Base-by-base conservation (phyloP, 1,140 invertebrate genomes). In the Drosophila sproati region DNA sequence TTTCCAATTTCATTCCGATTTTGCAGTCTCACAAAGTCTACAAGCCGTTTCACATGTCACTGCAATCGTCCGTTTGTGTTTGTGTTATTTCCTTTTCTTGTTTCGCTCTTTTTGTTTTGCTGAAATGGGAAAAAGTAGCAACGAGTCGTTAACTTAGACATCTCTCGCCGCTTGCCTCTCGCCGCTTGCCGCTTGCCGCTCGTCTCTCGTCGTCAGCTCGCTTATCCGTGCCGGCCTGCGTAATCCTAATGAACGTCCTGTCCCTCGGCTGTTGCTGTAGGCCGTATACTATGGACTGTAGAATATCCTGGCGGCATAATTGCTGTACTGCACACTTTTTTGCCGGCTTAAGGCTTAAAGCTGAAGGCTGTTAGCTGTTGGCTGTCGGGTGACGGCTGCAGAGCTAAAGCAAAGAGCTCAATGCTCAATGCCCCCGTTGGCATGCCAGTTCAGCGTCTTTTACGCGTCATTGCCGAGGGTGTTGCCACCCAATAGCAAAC, bases 361-460 rank as follows among this genome's bases (percentile, higher is more conserved):
- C 62, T 20, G 32, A 50, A 55, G 47, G 51, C 32, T 35, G 43
- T 12, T 20, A 54, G 32, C 45, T 43, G 61, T 31, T 43, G 37
- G 48, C 47, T 35, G 20, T 20, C 20, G 20, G 20, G 20, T n/a
- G 32, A 47, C n/a, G 48, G 10, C 35, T 20, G 28, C 7, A 12
- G 29, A 50, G 39, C 6, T 41, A 10, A 51, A 28, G 35, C 43
- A 32, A 51, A 34, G 10, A 10, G 54, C 31, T 39, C 51, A 8
- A 20, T 20, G 47, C 51, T 32, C 57, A 43, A 4, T 10, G 6
- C 35, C 54, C 54, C 31, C 55, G 4, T 52, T n/a, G 43, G 57
- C n/a, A 43, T 71, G 73, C 60, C 52, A 59, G 60, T 54, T 75
- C 68, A 75, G 73, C 73, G 68, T 64, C 73, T 75, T 75, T 75